Evolutionary conservation across 2,113 vertebrate genomes (phyloP), one percentile per base, ranked within the genome.

Genomic region (Hemibagrus wyckioides): DNA sequence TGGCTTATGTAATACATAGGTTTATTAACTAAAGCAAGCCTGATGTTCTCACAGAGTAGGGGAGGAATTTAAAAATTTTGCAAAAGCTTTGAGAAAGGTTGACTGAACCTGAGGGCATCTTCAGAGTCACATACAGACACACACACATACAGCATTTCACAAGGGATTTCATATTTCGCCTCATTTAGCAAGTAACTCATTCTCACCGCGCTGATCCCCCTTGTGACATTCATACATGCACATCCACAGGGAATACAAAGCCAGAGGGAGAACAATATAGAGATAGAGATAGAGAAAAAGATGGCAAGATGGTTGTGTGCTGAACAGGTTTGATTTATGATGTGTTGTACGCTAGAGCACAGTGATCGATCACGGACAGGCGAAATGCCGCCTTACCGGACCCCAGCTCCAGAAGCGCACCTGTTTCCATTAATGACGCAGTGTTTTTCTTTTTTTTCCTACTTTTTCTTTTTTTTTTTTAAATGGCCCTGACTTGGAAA

Each of bases 271-370:
- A 61, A 56, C 48, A 63, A 80, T 77, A 0, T 50, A 77, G 44
- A 76, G 69, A 86, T 21, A 57, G 77, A 77, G 79, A 52, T 69
- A 52, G 79, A 71, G 44, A 63, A 36, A 56, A 23, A n/a, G 15
- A 67, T n/a, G 21, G 85, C 28, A 61, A 82, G 82, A 88, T 57
- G 54, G 83, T 77, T 82, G 48, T 85, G 77, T 52, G 41, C 54
- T 87, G 81, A 87, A 69, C 56, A 39, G 56, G 9, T 86, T 86
- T 95, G 93, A 94, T 95, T 94, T 94, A 94, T 94, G 83, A 91
- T 82, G 80, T 86, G 90, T 92, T 92, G 90, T 90, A 93, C 92
- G 91, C 90, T 69, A 80, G 91, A 90, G 77, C 89, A 91, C 90
- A 90, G 92, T 91, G 86, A 94, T 94, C 90, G 88, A 94, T 94